Base-by-base conservation (phyloP, 2,113 vertebrate genomes). In the Saccopteryx leptura region DNA sequence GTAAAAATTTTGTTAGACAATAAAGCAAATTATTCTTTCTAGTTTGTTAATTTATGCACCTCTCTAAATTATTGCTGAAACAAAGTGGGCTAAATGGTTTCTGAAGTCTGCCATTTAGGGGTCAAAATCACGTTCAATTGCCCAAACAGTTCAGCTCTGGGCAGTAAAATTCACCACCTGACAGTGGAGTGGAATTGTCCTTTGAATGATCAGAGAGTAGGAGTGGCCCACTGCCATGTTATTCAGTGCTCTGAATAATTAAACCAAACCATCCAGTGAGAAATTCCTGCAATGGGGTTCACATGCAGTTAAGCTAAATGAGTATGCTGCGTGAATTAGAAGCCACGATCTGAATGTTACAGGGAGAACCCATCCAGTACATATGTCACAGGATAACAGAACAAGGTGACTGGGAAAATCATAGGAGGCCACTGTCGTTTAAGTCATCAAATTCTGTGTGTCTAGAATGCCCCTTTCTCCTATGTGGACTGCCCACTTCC, bases 51-150 rank as follows among this genome's bases (percentile, higher is more conserved):
- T 88, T 82, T 63, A 56, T 28, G 2, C 12, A 75, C 74, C 71
- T 80, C 54, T 88, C 23, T 71, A 83, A 75, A 79, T 88, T 28
- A 61, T 80, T 93, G 93, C 74, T 78, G 33, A 71, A 74, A 91
- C 52, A 86, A 92, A 76, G 63, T 28, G 88, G 28, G 17, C 12
- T 88, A 69, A 93, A 74, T 7, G 10, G 5, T 72, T 86, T 95
- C 33, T 58, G 61, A 95, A 94, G 68, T 50, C 65, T 65, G 50
- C 46, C 52, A 82, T 52, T 74, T 54, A 56, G 69, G 54, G 88
- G 78, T 69, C 90, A 89, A 85, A 74, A 26, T 50, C 60, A 71
- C 91, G 94, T 94, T 81, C 21, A 79, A 24, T 74, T 89, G 74
- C 54, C 74, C 24, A 48, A 76, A 94, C 7, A 83, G 58, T 63